phyloP scores from a whole-genome alignment of 1,140 invertebrate species.

The Diorhabda elongata region DNA sequence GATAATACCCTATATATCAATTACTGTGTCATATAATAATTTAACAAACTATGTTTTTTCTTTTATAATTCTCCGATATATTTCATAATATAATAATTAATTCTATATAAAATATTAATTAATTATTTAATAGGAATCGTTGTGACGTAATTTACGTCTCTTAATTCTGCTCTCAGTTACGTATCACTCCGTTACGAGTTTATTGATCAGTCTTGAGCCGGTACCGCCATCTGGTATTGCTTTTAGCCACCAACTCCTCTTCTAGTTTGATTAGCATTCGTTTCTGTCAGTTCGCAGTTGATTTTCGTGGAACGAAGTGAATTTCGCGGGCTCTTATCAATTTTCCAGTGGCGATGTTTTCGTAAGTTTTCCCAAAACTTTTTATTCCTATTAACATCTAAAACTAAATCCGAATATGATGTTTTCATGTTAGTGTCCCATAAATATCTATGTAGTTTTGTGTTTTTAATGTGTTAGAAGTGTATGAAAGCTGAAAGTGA shows the following conservation, averaged over 20 bases:
- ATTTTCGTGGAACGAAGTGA: background rate
- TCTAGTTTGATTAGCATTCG: constrained; percentile 5
- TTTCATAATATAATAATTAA: too few species aligned
- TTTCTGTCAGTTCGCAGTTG: constrained; percentile 15
- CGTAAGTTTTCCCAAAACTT: constrained; percentile 12
- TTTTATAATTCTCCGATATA: too few species aligned
- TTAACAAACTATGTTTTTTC: too few species aligned
- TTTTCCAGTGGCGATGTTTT: constrained; percentile 16
- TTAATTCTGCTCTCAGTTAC: background rate
- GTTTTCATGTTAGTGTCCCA: constrained; percentile 12
- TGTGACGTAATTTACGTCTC: background rate
- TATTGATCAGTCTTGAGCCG: constrained; percentile 1
- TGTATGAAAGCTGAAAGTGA: constrained; percentile 9
- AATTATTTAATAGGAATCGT: too few species aligned
- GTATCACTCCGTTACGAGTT: constrained; percentile 10
- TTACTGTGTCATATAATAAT: too few species aligned
- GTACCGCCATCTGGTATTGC: constrained; percentile 9
- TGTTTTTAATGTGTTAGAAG: constrained; percentile 4
- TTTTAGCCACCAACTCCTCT: background rate
- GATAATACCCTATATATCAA: too few species aligned
- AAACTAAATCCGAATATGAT: constrained; percentile 5
- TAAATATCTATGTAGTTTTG: background rate
- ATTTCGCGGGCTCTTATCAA: constrained; percentile 9
- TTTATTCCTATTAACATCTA: background rate
- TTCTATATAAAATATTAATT: too few species aligned